Percentiles rank a stretch among this genome's conserved stretches.
phyloP scores from a whole-genome alignment of 2,888 invertebrate genomes.

The Biston stratarius region DNA sequence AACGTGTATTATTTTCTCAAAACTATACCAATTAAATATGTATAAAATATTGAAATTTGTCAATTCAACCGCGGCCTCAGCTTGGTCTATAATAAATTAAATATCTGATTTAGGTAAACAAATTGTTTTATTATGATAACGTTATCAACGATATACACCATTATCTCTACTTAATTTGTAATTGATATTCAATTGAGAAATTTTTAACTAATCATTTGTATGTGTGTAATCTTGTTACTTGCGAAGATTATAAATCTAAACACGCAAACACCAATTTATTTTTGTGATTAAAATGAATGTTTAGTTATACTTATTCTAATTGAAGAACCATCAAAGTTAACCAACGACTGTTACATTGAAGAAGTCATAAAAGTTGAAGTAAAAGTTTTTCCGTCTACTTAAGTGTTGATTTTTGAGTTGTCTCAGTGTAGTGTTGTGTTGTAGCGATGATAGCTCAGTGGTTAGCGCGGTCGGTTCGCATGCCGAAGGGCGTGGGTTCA shows the following conservation, averaged over 20 bases:
- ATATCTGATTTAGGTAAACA: background rate
- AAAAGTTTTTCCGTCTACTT: too few relatives aligned
- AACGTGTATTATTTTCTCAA: background rate
- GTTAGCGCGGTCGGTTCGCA: too few relatives aligned
- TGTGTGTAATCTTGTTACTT: background rate
- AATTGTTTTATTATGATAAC: background rate
- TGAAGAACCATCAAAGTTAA: too few relatives aligned
- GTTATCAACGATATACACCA: background rate
- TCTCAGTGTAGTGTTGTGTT: too few relatives aligned
- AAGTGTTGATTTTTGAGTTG: too few relatives aligned
- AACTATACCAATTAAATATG: background rate
- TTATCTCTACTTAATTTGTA: conserved; percentile 1
- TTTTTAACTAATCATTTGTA: background rate
- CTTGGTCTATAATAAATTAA: background rate
- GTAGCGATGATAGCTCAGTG: too few relatives aligned
- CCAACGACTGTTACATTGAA: too few relatives aligned
- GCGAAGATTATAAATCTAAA: background rate
- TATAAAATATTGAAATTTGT: background rate
- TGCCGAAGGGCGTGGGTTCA: too few relatives aligned
- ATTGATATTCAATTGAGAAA: background rate
- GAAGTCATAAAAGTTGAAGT: too few relatives aligned
- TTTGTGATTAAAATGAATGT: too few relatives aligned
- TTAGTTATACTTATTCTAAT: too few relatives aligned
- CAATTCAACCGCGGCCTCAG: background rate
- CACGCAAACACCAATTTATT: too few relatives aligned